Evolutionary conservation across 2,888 invertebrate species (phyloP), one percentile per base, ranked within the genome.

Genomic region (Dioctria linearis): DNA sequence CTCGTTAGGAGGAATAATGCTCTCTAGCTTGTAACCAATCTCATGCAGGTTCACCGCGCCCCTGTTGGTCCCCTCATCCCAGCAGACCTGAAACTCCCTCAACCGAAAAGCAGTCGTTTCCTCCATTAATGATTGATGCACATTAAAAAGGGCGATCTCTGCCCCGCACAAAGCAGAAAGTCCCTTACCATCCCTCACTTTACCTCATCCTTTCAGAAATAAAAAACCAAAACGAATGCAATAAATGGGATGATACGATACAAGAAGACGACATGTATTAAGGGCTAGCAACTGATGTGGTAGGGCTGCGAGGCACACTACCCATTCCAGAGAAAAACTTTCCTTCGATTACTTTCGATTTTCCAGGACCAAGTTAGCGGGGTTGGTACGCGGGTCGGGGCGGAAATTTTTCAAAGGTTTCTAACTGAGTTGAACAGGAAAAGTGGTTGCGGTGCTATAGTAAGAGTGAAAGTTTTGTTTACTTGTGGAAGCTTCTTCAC

Each of bases 61-160:
- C 73, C 73, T n/a, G 8, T 25, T 8, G 57, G 11, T 54, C n/a
- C n/a, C 54, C 11, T 11, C 4, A 8, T n/a, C 4, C 11, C 1
- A 4, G 11, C 6, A 4, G n/a, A 8, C 54, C 9, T 11, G 11
- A 11, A 54, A 54, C 54, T 11, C 43, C 57, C 6, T 54, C 43
- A 4, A 25, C 57, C 42, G 5, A 9, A 43, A 57, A 59, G 43
- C 73, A 75, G 59, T 59, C 57, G 13, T 25, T 59, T 42, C 43
- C 59, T 42, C 59, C 73, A 73, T 75, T 43, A 75, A 75, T 75
- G 73, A 75, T 75, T 75, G 73, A 75, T 75, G 59, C 73, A 75
- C 73, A 54, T 43, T 75, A 75, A 75, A 25, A 75, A 75, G 73
- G 42, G 13, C 42, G 42, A 39, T 59, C 59, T 43, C 25, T 43